A percentile compares a stretch with the other conserved stretches of the same genome.
Conservation (phyloP, 2,797 vertebrate species). For the Melanotaenia maccullochi region DNA sequence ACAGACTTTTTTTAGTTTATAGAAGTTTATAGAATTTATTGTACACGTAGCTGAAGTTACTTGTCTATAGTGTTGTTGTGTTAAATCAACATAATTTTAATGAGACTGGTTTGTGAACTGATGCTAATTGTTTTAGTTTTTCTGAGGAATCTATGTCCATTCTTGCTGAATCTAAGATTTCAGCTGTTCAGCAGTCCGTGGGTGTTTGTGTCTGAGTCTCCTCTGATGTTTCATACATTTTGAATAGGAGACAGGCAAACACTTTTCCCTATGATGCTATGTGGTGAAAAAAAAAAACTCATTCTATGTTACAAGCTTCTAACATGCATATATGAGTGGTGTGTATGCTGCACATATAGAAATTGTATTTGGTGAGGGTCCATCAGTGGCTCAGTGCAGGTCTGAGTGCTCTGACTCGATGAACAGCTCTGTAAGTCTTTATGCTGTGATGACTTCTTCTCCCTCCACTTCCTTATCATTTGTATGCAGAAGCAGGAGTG, state of each 20-base stretch:
- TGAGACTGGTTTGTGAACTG: not conserved
- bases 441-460: slow-evolving; percentile 32
- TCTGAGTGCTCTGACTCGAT: not conserved
- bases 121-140: not conserved
- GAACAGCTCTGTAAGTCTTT: not conserved
- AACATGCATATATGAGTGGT: not conserved
- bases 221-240: not conserved
- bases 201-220: not conserved
- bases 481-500: slow-evolving; percentile 39
- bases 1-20: not conserved
- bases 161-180: not conserved
- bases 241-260: not conserved
- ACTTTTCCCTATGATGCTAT: not conserved
- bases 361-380: not conserved
- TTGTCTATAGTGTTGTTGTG: not conserved
- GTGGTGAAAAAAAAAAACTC: not conserved
- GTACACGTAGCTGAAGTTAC: not conserved
- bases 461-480: slow-evolving; percentile 48
- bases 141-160: not conserved
- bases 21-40: not conserved
- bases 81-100: not conserved
- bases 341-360: not conserved
- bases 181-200: not conserved
- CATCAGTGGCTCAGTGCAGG: not conserved
- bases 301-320: not conserved